Conservation (phyloP, 2,113 vertebrate species). For the Pterocles gutturalis region DNA sequence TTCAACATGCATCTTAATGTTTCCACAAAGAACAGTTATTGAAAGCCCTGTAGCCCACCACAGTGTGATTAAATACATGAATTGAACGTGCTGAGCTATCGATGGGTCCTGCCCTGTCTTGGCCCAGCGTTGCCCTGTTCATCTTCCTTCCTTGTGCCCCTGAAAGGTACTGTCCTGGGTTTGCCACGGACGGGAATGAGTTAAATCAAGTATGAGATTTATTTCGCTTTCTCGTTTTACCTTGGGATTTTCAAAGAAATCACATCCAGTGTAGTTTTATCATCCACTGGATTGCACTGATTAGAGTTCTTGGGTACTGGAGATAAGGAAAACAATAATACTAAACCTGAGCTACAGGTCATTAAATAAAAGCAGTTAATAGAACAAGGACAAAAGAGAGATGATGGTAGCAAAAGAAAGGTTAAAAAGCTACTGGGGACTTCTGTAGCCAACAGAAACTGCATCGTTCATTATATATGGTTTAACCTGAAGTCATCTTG, state of each 20-base stretch:
- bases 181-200: neutral
- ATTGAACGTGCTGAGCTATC: neutral
- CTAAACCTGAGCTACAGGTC: neutral
- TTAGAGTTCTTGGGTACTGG: neutral
- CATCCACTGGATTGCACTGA: neutral
- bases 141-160: neutral
- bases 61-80: rapidly evolving
- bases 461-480: rapidly evolving
- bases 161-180: neutral
- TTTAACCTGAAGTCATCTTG: neutral
- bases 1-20: neutral
- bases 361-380: slow-evolving; percentile 17
- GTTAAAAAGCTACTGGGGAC: neutral
- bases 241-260: neutral
- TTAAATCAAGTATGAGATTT: slow-evolving; percentile 9
- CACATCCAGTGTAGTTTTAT: neutral
- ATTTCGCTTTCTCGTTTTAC: neutral
- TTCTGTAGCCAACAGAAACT: neutral
- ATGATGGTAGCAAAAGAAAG: neutral
- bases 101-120: rapidly evolving
- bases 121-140: rapidly evolving
- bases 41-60: neutral
- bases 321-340: slow-evolving; percentile 29
- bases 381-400: neutral
- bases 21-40: neutral